Evolutionary conservation across 2,888 invertebrate species (phyloP).

Genomic region (Rosalia funebris): DNA sequence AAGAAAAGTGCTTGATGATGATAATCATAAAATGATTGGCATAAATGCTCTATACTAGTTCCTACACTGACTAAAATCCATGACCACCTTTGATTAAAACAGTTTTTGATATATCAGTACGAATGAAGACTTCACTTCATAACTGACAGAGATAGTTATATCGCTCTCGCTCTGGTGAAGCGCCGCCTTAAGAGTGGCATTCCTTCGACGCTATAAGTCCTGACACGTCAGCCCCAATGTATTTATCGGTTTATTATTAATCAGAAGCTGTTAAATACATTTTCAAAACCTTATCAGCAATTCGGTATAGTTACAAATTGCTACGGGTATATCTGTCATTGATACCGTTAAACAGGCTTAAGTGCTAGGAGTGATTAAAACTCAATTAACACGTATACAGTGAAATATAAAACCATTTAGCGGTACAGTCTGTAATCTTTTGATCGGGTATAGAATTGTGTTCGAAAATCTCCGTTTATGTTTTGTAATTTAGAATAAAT

Average conservation of each 20-base stretch:
- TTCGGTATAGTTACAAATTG: conserved; percentile 29
- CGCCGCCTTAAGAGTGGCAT: neutral
- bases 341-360: conserved; percentile 23
- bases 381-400: conserved; percentile 29
- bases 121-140: no score
- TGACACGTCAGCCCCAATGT: neutral
- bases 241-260: conserved; percentile 6
- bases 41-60: no score
- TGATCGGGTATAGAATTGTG: conserved; percentile 4
- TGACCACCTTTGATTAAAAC: no score
- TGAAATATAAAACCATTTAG: conserved; percentile 42
- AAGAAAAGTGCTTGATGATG: no score
- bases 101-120: no score
- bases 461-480: no score
- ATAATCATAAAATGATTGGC: no score
- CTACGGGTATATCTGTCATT: conserved; percentile 21
- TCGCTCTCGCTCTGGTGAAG: neutral
- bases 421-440: conserved; percentile 4
- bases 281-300: conserved; percentile 19
- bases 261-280: conserved; percentile 11
- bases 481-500: no score
- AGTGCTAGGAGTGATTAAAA: conserved; percentile 35
- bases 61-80: no score
- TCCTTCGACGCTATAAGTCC: neutral
- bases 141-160: neutral